Conservation (phyloP, 2,797 vertebrate species). For the Hipposideros larvatus region DNA sequence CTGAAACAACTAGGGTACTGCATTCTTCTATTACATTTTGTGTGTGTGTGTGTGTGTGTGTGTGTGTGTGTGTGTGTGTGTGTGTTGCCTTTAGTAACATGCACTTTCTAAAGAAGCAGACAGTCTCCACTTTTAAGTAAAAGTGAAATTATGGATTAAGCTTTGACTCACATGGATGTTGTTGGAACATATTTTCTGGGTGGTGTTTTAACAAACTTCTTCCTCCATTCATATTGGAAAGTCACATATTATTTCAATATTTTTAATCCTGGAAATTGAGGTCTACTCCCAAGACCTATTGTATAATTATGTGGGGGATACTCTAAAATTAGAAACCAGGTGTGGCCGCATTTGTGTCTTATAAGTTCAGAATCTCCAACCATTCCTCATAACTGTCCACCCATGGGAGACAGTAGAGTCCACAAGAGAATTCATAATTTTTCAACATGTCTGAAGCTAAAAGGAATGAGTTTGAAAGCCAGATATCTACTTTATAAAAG, state of each 20-base stretch:
- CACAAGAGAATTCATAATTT: neutral
- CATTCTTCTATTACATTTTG: neutral
- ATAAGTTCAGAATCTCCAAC: neutral
- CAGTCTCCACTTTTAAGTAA: neutral
- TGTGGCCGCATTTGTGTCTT: neutral
- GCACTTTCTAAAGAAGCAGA: neutral
- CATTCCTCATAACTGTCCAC: neutral
- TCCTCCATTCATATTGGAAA: neutral
- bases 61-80: no score
- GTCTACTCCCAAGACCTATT: neutral
- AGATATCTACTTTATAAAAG: neutral
- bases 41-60: no score
- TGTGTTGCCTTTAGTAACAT: neutral
- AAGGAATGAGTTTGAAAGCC: neutral
- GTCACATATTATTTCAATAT: neutral
- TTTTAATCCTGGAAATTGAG: slow-evolving; percentile 10
- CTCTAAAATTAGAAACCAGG: neutral
- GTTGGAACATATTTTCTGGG: neutral
- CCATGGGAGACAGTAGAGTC: neutral
- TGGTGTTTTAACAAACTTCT: neutral
- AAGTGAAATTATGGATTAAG: neutral
- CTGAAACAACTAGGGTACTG: neutral
- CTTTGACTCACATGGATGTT: neutral
- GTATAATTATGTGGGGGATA: neutral
- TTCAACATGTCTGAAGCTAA: neutral